Evolutionary conservation across 2,888 invertebrate species (phyloP).

Genomic region (Caenorhabditis angaria): DNA sequence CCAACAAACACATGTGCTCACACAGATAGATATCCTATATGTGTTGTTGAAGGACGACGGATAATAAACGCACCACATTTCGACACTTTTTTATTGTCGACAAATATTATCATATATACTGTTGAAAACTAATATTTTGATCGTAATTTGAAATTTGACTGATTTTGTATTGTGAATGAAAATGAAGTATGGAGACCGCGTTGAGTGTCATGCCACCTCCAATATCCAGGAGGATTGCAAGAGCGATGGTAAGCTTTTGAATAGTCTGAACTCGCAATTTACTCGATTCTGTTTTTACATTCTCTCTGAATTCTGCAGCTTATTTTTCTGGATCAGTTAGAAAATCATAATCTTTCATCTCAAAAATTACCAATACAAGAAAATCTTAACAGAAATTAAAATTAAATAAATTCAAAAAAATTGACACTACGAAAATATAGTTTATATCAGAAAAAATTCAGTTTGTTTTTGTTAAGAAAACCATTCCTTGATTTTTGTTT

Average conservation of each 20-base stretch:
- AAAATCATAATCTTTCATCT: too few relatives aligned
- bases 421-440: too few relatives aligned
- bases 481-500: too few relatives aligned
- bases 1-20: conserved; percentile 35
- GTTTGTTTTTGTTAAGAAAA: too few relatives aligned
- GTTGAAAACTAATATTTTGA: not conserved
- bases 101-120: not conserved
- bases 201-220: conserved; percentile 54
- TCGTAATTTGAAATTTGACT: not conserved
- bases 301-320: not conserved
- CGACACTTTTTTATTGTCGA: not conserved
- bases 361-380: too few relatives aligned
- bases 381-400: too few relatives aligned
- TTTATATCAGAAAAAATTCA: too few relatives aligned
- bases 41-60: not conserved
- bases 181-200: conserved; percentile 51
- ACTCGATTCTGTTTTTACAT: not conserved
- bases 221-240: conserved; percentile 52
- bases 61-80: not conserved
- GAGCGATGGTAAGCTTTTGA: conserved; percentile 48
- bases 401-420: too few relatives aligned
- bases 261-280: conserved; percentile 1
- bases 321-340: not conserved
- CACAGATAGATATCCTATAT: not conserved
- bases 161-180: conserved; percentile 3